Evolutionary conservation across 2,888 invertebrate genomes (phyloP).

Genomic region (Ennomos quercinarius): DNA sequence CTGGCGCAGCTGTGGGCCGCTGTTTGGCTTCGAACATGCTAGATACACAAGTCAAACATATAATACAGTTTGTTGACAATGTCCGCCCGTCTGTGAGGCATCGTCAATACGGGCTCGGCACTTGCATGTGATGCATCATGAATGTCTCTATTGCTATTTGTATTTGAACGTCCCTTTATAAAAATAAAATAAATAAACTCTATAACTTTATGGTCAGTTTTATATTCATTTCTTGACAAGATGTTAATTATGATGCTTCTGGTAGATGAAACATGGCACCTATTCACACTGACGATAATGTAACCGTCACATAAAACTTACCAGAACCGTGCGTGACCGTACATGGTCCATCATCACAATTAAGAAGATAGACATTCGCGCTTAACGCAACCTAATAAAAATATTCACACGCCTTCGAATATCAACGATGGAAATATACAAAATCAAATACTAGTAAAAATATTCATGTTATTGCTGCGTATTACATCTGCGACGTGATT

Average conservation of each 20-base stretch:
- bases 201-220: too few relatives aligned
- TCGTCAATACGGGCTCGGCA: slow-evolving; percentile 37
- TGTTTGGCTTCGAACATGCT: slow-evolving; percentile 26
- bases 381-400: too few relatives aligned
- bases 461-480: slow-evolving; percentile 7
- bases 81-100: slow-evolving; percentile 39
- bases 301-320: too few relatives aligned
- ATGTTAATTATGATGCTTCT: too few relatives aligned
- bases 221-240: too few relatives aligned
- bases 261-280: too few relatives aligned
- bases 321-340: too few relatives aligned
- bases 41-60: slow-evolving; percentile 44
- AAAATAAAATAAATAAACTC: too few relatives aligned
- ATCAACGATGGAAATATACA: neutral
- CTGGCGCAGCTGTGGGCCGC: slow-evolving; percentile 43
- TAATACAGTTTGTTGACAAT: slow-evolving; percentile 53
- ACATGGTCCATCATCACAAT: too few relatives aligned
- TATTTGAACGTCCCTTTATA: slow-evolving; percentile 8
- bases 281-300: too few relatives aligned
- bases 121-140: slow-evolving; percentile 23
- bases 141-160: slow-evolving; percentile 17
- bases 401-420: too few relatives aligned
- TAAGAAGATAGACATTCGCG: too few relatives aligned
- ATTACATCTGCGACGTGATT: slow-evolving; percentile 24
- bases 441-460: slow-evolving; percentile 15